Conservation (phyloP, 2,113 vertebrate genomes). For the Gymnarchus niloticus region DNA sequence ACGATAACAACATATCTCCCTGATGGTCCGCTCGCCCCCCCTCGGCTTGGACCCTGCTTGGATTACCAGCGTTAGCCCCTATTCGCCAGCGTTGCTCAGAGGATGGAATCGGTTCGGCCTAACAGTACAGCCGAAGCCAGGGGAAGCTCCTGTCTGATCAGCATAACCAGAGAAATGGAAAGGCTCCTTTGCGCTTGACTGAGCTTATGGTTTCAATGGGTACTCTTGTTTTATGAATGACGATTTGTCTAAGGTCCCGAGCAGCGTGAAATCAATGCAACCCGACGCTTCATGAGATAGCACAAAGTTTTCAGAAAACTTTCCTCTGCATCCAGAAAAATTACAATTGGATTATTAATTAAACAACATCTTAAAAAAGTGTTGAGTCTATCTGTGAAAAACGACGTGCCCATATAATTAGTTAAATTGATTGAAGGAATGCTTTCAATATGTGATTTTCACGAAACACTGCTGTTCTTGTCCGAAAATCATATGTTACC, state of each 20-base stretch:
- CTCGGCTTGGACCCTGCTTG: background rate
- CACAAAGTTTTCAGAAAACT: background rate
- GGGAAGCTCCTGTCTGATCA: background rate
- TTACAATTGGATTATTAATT: background rate
- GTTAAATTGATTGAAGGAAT: background rate
- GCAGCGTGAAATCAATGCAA: background rate
- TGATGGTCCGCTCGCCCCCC: background rate
- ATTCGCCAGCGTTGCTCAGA: background rate
- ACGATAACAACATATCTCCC: constrained; percentile 24
- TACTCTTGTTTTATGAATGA: constrained; percentile 10
- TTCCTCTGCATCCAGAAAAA: background rate
- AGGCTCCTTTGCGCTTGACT: background rate
- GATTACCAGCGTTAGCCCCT: background rate
- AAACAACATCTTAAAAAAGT: background rate
- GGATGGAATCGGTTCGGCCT: background rate
- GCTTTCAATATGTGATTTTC: background rate
- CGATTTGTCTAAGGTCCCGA: background rate
- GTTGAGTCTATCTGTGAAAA: background rate
- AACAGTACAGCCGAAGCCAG: background rate
- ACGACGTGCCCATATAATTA: background rate
- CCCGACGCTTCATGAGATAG: background rate
- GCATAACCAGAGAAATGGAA: background rate
- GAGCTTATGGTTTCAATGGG: background rate
- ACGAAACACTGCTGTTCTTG: constrained; percentile 7
- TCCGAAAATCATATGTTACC: background rate